These are phyloP conservation scores for Noctua janthe DNA, from an alignment of 2,888 invertebrate genomes.

Conservation along the genomic window DNA sequence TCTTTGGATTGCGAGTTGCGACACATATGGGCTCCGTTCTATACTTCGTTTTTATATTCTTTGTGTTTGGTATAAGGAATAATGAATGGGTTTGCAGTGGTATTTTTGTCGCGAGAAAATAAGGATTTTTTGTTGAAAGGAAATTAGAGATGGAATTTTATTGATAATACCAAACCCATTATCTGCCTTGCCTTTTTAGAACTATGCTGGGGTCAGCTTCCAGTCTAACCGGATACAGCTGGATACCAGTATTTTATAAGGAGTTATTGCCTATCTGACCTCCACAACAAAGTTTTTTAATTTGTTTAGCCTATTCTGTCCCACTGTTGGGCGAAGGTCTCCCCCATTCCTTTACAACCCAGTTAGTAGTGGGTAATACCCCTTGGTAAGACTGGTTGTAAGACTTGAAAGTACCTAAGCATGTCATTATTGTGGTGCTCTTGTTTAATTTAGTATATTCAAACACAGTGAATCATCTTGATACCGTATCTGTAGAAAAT, in stretches of 20 bases:
- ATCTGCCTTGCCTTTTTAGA: too few relatives aligned
- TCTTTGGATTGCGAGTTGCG: slow-evolving; percentile 59
- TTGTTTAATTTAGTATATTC: background rate
- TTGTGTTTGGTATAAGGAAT: slow-evolving; percentile 34
- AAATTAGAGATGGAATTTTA: background rate
- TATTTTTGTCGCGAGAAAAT: slow-evolving; percentile 27
- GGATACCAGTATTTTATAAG: too few relatives aligned
- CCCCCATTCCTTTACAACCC: too few relatives aligned
- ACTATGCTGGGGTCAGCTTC: too few relatives aligned
- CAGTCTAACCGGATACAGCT: too few relatives aligned
- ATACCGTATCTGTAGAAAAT: background rate
- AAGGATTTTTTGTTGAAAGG: background rate
- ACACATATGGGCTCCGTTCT: slow-evolving; percentile 50
- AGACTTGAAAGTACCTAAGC: too few relatives aligned
- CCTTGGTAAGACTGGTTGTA: too few relatives aligned
- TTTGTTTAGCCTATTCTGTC: too few relatives aligned
- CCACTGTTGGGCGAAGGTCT: too few relatives aligned
- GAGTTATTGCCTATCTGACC: too few relatives aligned
- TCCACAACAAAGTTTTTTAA: too few relatives aligned
- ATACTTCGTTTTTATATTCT: slow-evolving; percentile 53
- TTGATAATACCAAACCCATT: background rate
- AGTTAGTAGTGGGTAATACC: too few relatives aligned
- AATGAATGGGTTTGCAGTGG: slow-evolving; percentile 36
- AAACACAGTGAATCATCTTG: background rate
- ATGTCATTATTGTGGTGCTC: background rate